These are phyloP conservation scores for Nematopogon swammerdamellus DNA, from an alignment of 2,888 invertebrate genomes.

Conservation along the genomic window DNA sequence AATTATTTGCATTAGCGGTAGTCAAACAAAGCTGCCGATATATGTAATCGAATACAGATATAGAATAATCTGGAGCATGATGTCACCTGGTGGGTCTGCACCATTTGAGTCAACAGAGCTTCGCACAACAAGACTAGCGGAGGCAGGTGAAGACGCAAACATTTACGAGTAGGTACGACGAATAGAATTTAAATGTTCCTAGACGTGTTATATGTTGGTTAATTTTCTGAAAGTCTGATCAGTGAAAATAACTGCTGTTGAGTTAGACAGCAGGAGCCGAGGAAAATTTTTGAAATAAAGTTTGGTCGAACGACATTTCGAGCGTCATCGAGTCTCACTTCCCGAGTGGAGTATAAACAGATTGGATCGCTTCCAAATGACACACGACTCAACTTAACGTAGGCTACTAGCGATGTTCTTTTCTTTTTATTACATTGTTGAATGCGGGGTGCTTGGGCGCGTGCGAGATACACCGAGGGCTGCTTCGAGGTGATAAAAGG, in stretches of 20 bases:
- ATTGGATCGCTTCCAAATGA: slow-evolving; percentile 51
- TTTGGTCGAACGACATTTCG: not conserved
- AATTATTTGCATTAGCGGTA: not conserved
- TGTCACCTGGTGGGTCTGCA: not conserved
- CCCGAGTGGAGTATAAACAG: slow-evolving; percentile 17
- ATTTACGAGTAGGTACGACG: no score
- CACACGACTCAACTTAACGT: slow-evolving; percentile 51
- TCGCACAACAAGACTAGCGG: no score
- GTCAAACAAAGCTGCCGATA: not conserved
- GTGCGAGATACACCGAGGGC: slow-evolving; percentile 29
- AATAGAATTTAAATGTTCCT: no score
- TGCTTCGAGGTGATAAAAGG: slow-evolving; percentile 12
- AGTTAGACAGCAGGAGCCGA: not conserved
- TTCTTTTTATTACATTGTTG: slow-evolving; percentile 59
- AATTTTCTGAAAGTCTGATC: no score
- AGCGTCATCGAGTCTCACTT: not conserved
- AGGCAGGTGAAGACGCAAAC: no score
- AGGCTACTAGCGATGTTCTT: slow-evolving; percentile 44
- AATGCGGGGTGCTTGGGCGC: slow-evolving; percentile 20
- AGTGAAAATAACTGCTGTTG: no score
- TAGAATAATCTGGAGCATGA: not conserved
- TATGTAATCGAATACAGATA: not conserved
- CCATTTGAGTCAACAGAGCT: not conserved
- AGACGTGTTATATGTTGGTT: no score
- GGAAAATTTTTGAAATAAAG: not conserved